phyloP scores from a whole-genome alignment of 2,797 vertebrate species.

The Cottoperca gobio region DNA sequence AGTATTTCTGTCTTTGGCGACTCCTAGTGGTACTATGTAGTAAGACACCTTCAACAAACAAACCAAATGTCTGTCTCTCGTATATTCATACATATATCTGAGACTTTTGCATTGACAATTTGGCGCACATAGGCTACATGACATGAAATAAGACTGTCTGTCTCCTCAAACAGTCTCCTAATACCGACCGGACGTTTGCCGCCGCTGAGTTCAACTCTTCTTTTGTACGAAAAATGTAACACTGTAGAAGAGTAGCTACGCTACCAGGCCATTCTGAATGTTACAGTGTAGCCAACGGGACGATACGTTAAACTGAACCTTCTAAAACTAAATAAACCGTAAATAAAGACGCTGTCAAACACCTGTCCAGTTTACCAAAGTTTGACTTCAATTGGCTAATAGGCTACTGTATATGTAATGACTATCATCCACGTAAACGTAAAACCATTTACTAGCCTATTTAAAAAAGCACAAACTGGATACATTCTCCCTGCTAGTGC shows the following conservation, averaged over 20 bases:
- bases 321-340: background rate
- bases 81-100: background rate
- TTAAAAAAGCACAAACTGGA: too few relatives aligned
- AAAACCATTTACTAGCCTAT: background rate
- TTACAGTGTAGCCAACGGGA: background rate
- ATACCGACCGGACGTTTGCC: background rate
- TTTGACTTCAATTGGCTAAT: background rate
- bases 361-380: background rate
- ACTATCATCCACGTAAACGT: background rate
- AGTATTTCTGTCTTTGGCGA: background rate
- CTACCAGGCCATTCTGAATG: background rate
- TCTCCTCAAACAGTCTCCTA: background rate
- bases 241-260: background rate
- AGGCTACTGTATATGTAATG: background rate
- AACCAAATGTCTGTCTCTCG: background rate
- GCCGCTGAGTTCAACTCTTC: background rate
- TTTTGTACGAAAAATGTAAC: background rate
- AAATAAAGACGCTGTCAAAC: background rate
- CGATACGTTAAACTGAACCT: background rate
- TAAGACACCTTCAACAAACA: background rate
- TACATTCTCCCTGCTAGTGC: background rate
- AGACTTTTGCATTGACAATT: background rate
- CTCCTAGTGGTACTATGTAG: background rate
- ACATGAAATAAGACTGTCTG: too few relatives aligned
- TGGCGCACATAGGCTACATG: too few relatives aligned